These are phyloP conservation scores for Riparia riparia DNA, from an alignment of 2,113 vertebrate genomes.

Conservation along the genomic window DNA sequence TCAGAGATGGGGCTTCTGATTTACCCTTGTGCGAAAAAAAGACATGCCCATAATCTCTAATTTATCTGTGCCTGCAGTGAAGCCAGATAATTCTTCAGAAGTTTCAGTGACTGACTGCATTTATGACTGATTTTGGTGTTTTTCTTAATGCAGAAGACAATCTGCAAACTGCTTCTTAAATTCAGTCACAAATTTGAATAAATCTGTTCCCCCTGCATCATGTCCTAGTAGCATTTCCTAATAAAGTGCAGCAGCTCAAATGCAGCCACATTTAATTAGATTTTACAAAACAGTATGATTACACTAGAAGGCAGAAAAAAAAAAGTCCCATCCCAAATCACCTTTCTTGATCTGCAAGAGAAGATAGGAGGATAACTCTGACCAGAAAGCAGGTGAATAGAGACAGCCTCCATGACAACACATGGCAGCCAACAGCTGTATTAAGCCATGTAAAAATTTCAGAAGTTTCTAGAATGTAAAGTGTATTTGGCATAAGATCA, in stretches of 20 bases:
- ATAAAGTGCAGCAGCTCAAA: neutral
- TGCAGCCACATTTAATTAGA: neutral
- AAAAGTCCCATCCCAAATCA: neutral
- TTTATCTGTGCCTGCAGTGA: slow-evolving; percentile 63
- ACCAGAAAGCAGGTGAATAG: neutral
- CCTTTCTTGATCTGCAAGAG: neutral
- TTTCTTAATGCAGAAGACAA: neutral
- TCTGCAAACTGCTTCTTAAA: slow-evolving; percentile 22
- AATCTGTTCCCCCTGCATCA: neutral
- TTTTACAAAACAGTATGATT: neutral
- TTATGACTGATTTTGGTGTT: slow-evolving; percentile 16
- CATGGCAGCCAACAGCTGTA: neutral
- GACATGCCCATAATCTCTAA: slow-evolving; percentile 43
- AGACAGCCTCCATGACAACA: neutral
- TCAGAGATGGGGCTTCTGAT: slow-evolving; percentile 23
- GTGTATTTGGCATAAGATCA: neutral
- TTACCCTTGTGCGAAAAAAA: neutral
- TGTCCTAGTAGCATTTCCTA: neutral
- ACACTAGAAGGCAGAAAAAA: neutral
- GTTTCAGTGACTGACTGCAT: slow-evolving; percentile 2
- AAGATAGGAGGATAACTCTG: neutral
- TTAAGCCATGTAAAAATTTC: neutral
- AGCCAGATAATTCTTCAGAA: slow-evolving; percentile 48
- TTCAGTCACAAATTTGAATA: neutral
- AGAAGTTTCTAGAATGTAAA: neutral